Evolutionary conservation across 2,113 vertebrate species (phyloP).

Genomic region (Aix galericulata): DNA sequence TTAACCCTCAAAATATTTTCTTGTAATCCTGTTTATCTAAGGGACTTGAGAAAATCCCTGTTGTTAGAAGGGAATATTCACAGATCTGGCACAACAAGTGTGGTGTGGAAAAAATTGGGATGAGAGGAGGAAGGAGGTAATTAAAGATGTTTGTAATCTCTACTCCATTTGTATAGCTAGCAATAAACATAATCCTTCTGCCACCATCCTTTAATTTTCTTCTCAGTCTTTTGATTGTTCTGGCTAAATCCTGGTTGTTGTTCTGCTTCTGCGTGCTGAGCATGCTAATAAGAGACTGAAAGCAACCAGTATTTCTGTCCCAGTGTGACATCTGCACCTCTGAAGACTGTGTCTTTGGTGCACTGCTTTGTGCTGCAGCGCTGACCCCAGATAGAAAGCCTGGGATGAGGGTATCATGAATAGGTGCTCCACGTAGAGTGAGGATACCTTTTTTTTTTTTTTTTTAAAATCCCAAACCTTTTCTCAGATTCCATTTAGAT

Average conservation of each 20-base stretch:
- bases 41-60: not conserved
- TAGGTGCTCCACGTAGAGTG: not conserved
- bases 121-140: not conserved
- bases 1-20: not conserved
- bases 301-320: not conserved
- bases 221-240: not conserved
- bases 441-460: not conserved
- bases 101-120: not conserved
- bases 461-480: not conserved
- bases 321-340: not conserved
- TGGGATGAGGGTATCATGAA: not conserved
- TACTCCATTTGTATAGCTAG: not conserved
- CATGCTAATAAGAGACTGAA: not conserved
- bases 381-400: not conserved
- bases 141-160: not conserved
- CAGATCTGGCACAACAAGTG: not conserved
- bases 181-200: not conserved
- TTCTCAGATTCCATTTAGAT: not conserved
- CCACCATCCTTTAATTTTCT: not conserved
- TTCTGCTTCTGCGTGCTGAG: not conserved
- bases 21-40: rapidly evolving
- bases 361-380: rapidly evolving
- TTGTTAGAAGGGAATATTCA: not conserved
- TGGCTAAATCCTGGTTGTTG: not conserved
- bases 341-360: not conserved